phyloP scores from a whole-genome alignment of 2,113 vertebrate species.

The Urocynchramus pylzowi region DNA sequence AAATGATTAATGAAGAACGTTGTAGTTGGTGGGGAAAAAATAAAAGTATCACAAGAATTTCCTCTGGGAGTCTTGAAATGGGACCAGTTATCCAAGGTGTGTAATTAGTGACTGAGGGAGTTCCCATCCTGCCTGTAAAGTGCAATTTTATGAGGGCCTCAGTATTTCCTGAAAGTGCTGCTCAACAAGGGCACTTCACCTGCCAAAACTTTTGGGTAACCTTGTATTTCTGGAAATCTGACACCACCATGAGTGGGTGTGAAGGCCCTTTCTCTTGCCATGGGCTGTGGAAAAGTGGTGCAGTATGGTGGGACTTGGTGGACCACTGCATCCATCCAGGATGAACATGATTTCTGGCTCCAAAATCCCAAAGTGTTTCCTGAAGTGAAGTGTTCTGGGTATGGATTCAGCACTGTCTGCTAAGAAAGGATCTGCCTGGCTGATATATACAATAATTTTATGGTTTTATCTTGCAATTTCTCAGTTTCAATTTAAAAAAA shows the following conservation, averaged over 20 bases:
- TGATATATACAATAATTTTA: background rate
- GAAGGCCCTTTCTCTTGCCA: rapidly evolving
- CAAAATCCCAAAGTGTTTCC: background rate
- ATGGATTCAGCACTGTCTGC: background rate
- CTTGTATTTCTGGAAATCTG: background rate
- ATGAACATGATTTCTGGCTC: background rate
- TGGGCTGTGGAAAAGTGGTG: background rate
- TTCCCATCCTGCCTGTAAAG: background rate
- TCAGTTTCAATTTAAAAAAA: rapidly evolving
- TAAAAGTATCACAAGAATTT: background rate
- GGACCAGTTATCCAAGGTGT: background rate
- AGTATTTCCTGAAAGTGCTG: background rate
- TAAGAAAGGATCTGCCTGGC: background rate
- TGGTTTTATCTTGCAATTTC: background rate
- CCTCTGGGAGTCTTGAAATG: background rate
- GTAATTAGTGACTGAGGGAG: background rate
- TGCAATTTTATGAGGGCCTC: background rate
- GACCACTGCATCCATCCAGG: too few species aligned
- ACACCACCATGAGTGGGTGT: rapidly evolving
- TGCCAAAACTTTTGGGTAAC: background rate
- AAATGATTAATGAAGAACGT: background rate
- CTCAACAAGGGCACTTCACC: background rate
- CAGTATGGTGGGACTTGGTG: rapidly evolving
- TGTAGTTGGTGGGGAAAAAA: background rate
- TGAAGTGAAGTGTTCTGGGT: background rate